phyloP scores from a whole-genome alignment of 1,140 invertebrate genomes.

The Trinorchestia longiramus region DNA sequence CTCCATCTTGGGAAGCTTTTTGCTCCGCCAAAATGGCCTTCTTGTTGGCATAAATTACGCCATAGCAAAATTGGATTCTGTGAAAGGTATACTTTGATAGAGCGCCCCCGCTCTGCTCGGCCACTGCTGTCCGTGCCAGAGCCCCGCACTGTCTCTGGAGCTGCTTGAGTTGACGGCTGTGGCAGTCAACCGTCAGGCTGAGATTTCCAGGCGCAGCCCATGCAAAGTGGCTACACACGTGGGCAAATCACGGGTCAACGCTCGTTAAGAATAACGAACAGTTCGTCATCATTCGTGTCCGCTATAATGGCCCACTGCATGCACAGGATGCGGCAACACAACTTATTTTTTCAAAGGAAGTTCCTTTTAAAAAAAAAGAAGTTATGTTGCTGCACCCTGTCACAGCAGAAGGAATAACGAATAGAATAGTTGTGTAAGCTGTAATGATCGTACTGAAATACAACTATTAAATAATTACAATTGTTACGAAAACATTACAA shows the following conservation, averaged over 20 bases:
- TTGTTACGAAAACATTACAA: too few species aligned
- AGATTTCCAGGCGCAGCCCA: too few species aligned
- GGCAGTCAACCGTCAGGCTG: too few species aligned
- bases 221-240: too few species aligned
- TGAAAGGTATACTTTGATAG: conserved; percentile 52
- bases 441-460: not conserved
- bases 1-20: conserved; percentile 41
- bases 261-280: not conserved
- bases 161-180: not conserved
- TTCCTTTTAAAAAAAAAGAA: too few species aligned
- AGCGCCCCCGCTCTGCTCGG: not conserved
- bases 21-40: conserved; percentile 52
- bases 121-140: not conserved
- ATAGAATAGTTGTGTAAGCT: not conserved
- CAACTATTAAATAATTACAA: not conserved
- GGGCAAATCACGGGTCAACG: not conserved
- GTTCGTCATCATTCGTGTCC: not conserved
- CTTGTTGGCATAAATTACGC: conserved; percentile 55
- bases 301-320: not conserved
- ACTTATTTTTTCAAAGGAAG: too few species aligned
- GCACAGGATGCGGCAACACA: not conserved
- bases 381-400: too few species aligned
- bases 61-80: conserved; percentile 52
- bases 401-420: not conserved
- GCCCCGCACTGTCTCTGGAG: not conserved